These are phyloP conservation scores for Amorpha juglandis DNA, from an alignment of 2,888 invertebrate species.

Conservation along the genomic window DNA sequence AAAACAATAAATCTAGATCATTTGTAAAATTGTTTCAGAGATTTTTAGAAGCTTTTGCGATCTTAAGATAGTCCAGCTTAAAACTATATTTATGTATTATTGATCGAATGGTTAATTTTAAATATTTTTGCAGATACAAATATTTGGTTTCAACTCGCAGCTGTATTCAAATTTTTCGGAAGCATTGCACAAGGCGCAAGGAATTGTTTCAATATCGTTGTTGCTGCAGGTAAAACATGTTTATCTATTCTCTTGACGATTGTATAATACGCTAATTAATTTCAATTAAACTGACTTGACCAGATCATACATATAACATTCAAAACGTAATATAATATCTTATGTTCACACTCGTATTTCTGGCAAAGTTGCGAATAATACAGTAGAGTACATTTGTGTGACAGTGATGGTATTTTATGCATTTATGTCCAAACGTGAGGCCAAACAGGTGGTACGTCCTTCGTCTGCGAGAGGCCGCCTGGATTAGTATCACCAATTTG, in stretches of 20 bases:
- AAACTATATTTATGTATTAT: background rate
- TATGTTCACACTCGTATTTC: too few species aligned
- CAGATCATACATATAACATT: too few species aligned
- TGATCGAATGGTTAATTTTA: background rate
- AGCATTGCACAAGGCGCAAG: slow-evolving; percentile 96
- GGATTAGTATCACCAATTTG: too few species aligned
- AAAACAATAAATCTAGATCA: background rate
- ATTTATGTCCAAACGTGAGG: too few species aligned
- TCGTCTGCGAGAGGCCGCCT: too few species aligned
- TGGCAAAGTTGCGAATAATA: too few species aligned
- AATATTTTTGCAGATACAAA: slow-evolving; percentile 93
- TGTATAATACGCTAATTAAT: too few species aligned
- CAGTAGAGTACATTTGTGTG: too few species aligned
- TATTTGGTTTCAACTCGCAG: slow-evolving; percentile 99
- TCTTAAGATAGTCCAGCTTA: background rate
- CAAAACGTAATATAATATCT: too few species aligned
- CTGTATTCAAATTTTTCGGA: slow-evolving; percentile 98
- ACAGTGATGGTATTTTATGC: too few species aligned
- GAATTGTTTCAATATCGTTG: slow-evolving; percentile 96
- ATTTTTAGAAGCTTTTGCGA: background rate
- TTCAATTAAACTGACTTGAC: too few species aligned
- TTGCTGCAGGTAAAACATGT: slow-evolving; percentile 91
- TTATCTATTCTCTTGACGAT: background rate
- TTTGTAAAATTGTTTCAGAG: background rate
- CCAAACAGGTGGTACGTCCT: too few species aligned